Percentiles rank a stretch among this genome's conserved stretches.
phyloP scores from a whole-genome alignment of 1,140 invertebrate genomes.

The Calliopsis andreniformis region DNA sequence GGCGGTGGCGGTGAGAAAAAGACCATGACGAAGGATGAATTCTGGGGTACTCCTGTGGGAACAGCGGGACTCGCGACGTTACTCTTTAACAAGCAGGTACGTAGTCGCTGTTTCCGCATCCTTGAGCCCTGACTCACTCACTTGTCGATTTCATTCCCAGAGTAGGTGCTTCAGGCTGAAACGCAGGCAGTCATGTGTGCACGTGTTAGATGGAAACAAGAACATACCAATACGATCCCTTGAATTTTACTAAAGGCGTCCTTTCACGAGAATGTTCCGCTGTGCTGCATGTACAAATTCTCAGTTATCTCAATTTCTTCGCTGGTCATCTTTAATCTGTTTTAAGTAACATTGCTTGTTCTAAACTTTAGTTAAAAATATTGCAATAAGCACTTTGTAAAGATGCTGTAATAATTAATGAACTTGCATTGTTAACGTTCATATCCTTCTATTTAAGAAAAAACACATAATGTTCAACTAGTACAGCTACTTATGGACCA shows the following conservation, averaged over 20 bases:
- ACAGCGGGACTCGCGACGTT: constrained; percentile 54
- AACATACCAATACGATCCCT: constrained; percentile 40
- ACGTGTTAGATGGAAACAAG: constrained; percentile 31
- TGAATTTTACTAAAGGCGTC: constrained; percentile 32
- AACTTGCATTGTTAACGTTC: too few species aligned
- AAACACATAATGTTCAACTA: too few species aligned
- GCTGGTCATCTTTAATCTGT: too few species aligned
- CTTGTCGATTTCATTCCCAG: constrained; percentile 29
- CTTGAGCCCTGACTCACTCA: constrained; percentile 53
- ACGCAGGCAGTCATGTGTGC: constrained; percentile 14
- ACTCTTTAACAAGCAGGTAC: constrained; percentile 62
- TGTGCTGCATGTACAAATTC: constrained; percentile 11
- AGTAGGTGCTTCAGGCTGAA: constrained; percentile 30
- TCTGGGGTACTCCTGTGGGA: constrained; percentile 46
- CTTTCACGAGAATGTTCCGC: constrained; percentile 17
- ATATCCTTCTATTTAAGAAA: too few species aligned
- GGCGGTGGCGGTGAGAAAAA: neutral
- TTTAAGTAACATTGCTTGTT: too few species aligned
- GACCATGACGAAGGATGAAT: neutral
- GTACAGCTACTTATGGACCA: too few species aligned
- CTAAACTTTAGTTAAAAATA: too few species aligned
- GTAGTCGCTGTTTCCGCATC: constrained; percentile 64
- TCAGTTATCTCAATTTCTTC: neutral
- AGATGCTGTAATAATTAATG: too few species aligned
- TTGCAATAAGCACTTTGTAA: too few species aligned